phyloP scores from a whole-genome alignment of 92 coral and sea anemone species.

The Siderastrea radians region DNA sequence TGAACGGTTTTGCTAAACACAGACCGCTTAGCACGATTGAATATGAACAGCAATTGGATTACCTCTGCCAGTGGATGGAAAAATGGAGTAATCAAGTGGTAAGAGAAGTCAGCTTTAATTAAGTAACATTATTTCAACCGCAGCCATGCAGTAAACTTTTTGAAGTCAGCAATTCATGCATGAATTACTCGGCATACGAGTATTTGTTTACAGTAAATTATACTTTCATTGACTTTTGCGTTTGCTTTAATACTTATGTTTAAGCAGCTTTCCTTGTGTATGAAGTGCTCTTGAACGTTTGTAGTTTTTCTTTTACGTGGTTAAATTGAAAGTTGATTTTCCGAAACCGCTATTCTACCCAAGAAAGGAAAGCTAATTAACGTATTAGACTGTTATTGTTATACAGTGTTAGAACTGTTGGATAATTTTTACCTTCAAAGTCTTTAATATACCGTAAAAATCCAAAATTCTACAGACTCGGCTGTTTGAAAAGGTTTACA shows the following conservation, averaged over 20 bases:
- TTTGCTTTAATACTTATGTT: slow-evolving; percentile 10
- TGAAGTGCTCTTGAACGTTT: neutral
- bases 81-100: slow-evolving; percentile 94
- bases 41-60: slow-evolving; percentile 95
- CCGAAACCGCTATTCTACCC: neutral
- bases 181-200: slow-evolving; percentile 16
- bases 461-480: too few relatives aligned
- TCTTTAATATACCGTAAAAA: neutral
- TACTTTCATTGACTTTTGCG: slow-evolving; percentile 19
- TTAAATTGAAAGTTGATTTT: neutral
- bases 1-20: slow-evolving; percentile 80
- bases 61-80: slow-evolving; percentile 92
- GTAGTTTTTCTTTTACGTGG: neutral
- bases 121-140: neutral
- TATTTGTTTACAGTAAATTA: slow-evolving; percentile 25
- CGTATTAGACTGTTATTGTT: neutral
- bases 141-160: neutral
- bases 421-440: neutral
- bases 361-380: neutral
- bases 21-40: slow-evolving; percentile 89
- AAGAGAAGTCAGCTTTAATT: slow-evolving; percentile 18
- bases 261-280: slow-evolving; percentile 11
- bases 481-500: too few relatives aligned
- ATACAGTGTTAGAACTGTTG: neutral
- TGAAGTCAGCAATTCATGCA: neutral